A percentile compares a stretch with the other conserved stretches of the same genome.
Conservation (phyloP, 2,797 vertebrate genomes). For the Thalassophryne amazonica region DNA sequence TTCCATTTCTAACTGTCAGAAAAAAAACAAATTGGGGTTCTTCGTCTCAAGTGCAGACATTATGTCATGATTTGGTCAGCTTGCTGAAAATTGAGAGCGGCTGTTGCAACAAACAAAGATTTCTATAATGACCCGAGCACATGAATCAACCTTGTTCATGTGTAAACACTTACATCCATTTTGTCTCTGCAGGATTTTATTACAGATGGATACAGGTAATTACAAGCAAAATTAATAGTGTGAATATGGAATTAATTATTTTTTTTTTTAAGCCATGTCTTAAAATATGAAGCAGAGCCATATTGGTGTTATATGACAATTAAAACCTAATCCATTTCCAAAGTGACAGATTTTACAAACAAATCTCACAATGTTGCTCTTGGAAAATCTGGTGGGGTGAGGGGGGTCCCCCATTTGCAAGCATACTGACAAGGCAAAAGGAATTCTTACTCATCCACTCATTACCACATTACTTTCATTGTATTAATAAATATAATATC, state of each 20-base stretch:
- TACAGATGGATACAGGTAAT: conserved; percentile 33
- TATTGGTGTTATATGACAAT: conserved; percentile 7
- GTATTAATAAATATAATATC: too few relatives aligned
- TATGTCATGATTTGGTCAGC: conserved; percentile 30
- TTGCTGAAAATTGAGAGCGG: conserved; percentile 22
- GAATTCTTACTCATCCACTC: conserved; percentile 20
- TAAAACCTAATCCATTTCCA: conserved; percentile 9
- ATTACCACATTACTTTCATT: conserved; percentile 14
- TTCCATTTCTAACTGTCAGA: conserved; percentile 23
- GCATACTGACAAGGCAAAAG: conserved; percentile 39
- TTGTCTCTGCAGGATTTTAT: conserved; percentile 18
- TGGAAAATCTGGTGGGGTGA: conserved; percentile 50
- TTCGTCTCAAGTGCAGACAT: conserved; percentile 46
- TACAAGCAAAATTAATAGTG: conserved; percentile 21
- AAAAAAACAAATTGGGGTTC: conserved; percentile 44
- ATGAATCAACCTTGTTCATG: conserved; percentile 24
- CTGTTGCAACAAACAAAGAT: conserved; percentile 22
- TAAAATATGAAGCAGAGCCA: conserved; percentile 25
- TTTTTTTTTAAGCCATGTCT: conserved; percentile 1
- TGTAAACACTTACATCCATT: conserved; percentile 36
- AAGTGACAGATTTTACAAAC: conserved; percentile 22
- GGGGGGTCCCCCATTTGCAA: conserved; percentile 26
- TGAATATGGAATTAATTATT: too few relatives aligned
- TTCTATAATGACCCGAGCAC: conserved; percentile 35
- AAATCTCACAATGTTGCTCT: conserved; percentile 34